Evolutionary conservation across 2,113 vertebrate species (phyloP).

Genomic region (Scartelaos histophorus): DNA sequence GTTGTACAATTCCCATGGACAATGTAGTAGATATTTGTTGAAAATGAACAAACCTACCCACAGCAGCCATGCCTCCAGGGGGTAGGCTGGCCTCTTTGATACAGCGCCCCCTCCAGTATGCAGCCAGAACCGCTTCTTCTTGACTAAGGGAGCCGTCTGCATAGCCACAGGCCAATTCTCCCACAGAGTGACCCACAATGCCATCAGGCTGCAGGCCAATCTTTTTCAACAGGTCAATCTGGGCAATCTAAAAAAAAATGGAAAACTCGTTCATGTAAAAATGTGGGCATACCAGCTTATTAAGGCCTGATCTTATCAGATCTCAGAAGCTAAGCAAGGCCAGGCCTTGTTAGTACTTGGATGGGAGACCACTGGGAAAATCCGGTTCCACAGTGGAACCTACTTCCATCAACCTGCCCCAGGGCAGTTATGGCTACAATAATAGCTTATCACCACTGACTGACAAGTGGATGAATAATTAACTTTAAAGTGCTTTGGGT

Average conservation of each 20-base stretch:
- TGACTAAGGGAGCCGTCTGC: conserved; percentile 89
- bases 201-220: conserved; percentile 88
- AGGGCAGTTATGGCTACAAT: too few relatives aligned
- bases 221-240: conserved; percentile 87
- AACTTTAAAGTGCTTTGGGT: too few relatives aligned
- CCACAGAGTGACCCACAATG: conserved; percentile 93
- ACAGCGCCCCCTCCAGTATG: conserved; percentile 93
- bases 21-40: neutral
- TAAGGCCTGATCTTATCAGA: too few relatives aligned
- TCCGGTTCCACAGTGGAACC: too few relatives aligned
- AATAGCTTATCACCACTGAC: too few relatives aligned
- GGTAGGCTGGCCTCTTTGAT: conserved; percentile 90
- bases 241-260: conserved; percentile 81
- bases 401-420: too few relatives aligned
- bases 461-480: too few relatives aligned
- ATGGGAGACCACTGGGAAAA: too few relatives aligned
- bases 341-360: too few relatives aligned
- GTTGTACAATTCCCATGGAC: neutral
- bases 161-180: conserved; percentile 95
- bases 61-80: conserved; percentile 91
- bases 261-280: neutral
- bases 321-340: too few relatives aligned
- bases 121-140: conserved; percentile 84
- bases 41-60: conserved; percentile 78
- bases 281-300: too few relatives aligned